phyloP scores from a whole-genome alignment of 2,888 invertebrate species.

The Sphaerophoria taeniata region DNA sequence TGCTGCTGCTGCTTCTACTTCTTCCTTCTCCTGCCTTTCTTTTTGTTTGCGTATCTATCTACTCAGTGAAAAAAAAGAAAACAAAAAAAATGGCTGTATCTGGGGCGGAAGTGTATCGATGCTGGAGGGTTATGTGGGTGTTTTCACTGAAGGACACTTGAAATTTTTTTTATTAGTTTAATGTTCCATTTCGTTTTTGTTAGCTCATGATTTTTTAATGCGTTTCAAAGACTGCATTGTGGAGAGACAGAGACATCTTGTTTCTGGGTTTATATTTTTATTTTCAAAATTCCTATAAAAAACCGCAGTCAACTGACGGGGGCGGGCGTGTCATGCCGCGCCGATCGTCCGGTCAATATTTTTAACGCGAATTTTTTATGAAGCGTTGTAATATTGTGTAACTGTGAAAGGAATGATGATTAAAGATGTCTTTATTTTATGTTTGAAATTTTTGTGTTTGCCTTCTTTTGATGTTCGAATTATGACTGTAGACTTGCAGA shows the following conservation, averaged over 20 bases:
- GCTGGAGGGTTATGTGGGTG: not conserved
- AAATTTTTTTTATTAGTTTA: slow-evolving; percentile 58
- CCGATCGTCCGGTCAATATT: slow-evolving; percentile 24
- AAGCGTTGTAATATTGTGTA: slow-evolving; percentile 20
- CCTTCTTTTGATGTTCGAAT: not conserved
- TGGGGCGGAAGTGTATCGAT: not conserved
- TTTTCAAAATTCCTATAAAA: slow-evolving; percentile 14
- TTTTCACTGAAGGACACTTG: slow-evolving; percentile 43
- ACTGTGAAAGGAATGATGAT: slow-evolving; percentile 46
- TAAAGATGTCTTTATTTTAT: slow-evolving; percentile 50
- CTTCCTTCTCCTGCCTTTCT: not conserved
- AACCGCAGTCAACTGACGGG: too few species aligned
- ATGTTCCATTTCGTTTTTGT: slow-evolving; percentile 45
- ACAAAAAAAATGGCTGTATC: not conserved
- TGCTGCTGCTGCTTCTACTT: not conserved
- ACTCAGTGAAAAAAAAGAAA: not conserved
- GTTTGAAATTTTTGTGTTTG: slow-evolving; percentile 6
- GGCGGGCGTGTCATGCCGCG: too few species aligned
- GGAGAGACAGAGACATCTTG: not conserved
- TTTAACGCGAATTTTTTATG: not conserved
- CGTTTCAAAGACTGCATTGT: not conserved
- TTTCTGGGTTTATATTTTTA: slow-evolving; percentile 13
- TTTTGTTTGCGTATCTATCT: slow-evolving; percentile 17
- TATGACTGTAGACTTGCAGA: not conserved
- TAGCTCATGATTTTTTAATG: slow-evolving; percentile 52